Evolutionary conservation across 2,113 vertebrate species (phyloP).

Genomic region (Syngnathus typhle): DNA sequence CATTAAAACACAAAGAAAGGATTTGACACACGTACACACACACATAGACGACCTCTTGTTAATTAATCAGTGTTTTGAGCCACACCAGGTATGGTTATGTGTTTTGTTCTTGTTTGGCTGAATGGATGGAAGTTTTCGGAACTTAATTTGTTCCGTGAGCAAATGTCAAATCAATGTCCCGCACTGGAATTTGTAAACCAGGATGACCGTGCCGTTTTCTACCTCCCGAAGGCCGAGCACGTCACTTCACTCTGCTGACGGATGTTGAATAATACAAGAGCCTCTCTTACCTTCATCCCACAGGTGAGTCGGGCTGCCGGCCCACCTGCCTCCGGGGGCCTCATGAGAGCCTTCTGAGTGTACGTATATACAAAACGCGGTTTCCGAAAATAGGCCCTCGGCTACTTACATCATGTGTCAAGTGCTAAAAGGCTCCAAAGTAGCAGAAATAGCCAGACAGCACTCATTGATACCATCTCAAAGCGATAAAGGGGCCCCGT

Average conservation of each 20-base stretch:
- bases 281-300: conserved; percentile 44
- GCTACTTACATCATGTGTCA: conserved; percentile 48
- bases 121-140: background rate
- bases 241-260: conserved; percentile 53
- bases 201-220: too few species aligned
- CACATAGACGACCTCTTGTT: conserved; percentile 36
- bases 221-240: conserved; percentile 26
- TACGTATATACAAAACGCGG: background rate
- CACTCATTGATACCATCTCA: conserved; percentile 36
- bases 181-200: background rate
- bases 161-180: background rate
- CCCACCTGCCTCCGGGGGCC: conserved; percentile 54
- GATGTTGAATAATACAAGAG: conserved; percentile 65
- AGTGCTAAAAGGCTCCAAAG: conserved; percentile 44
- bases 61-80: conserved; percentile 66
- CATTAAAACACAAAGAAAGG: conserved; percentile 62
- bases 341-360: conserved; percentile 13
- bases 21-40: conserved; percentile 50
- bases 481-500: too few species aligned
- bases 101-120: conserved; percentile 10
- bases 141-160: background rate
- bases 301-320: conserved; percentile 52
- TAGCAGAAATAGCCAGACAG: conserved; percentile 30
- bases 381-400: conserved; percentile 43
- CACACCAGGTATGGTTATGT: conserved; percentile 35